These are phyloP conservation scores for Choloepus didactylus DNA, from an alignment of 2,797 vertebrate genomes.

Conservation along the genomic window DNA sequence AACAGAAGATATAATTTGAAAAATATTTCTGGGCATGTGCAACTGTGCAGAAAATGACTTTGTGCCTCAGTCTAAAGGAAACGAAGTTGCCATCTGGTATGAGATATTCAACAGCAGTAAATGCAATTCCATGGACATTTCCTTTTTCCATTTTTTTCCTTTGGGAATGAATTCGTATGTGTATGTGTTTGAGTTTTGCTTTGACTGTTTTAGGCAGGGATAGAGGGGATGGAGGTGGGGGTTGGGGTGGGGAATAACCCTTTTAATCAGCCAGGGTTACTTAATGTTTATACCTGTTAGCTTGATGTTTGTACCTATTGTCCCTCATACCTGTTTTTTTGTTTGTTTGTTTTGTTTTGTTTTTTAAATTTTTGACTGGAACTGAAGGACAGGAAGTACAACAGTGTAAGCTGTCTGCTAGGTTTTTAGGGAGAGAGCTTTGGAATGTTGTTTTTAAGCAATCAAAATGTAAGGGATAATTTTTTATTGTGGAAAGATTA, in stretches of 20 bases:
- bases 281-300: not conserved
- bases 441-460: slow-evolving; percentile 34
- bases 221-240: not conserved
- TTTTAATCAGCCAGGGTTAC: not conserved
- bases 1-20: slow-evolving; percentile 56
- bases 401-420: not conserved
- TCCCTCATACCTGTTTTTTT: not conserved
- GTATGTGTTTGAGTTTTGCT: slow-evolving; percentile 18
- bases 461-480: not conserved
- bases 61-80: slow-evolving; percentile 57
- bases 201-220: not conserved
- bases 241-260: not conserved
- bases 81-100: slow-evolving; percentile 69
- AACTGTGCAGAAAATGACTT: slow-evolving; percentile 72
- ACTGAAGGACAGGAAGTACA: not conserved
- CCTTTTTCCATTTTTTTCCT: not conserved
- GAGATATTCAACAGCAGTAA: slow-evolving; percentile 26
- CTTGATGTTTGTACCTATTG: too few relatives aligned
- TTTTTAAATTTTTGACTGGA: not conserved
- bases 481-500: not conserved
- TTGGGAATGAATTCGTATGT: not conserved
- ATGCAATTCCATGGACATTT: slow-evolving; percentile 36
- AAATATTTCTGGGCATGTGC: slow-evolving; percentile 66
- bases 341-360: too few relatives aligned
- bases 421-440: not conserved